Evolutionary conservation across 2,888 invertebrate species (phyloP).

Genomic region (Scaptomyza flava): DNA sequence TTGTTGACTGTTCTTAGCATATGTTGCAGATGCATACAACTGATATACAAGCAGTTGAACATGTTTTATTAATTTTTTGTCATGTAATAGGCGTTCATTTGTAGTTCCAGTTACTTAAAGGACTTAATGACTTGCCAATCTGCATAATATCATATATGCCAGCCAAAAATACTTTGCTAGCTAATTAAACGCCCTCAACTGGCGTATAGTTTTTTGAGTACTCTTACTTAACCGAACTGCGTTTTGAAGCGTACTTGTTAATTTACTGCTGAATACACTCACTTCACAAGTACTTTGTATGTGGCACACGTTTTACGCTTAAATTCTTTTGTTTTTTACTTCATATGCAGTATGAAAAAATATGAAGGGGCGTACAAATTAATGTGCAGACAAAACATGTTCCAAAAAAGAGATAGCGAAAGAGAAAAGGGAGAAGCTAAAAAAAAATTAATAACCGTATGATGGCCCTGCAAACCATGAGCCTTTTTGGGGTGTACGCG

Average conservation of each 20-base stretch:
- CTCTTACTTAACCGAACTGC: conserved; percentile 20
- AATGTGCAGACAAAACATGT: conserved; percentile 47
- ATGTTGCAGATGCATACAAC: conserved; percentile 27
- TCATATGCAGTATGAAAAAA: conserved; percentile 65
- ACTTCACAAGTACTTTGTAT: conserved; percentile 52
- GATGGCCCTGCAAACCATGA: conserved; percentile 14
- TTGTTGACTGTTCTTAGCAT: conserved; percentile 23
- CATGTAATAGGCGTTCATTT: not conserved
- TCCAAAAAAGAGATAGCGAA: conserved; percentile 8
- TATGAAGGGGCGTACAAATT: conserved; percentile 73
- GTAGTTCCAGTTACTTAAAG: not conserved
- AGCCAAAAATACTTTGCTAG: not conserved
- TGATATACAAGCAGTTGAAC: not conserved
- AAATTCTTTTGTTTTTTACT: conserved; percentile 59
- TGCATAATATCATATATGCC: not conserved
- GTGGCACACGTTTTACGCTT: conserved; percentile 71
- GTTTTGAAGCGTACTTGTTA: conserved; percentile 60
- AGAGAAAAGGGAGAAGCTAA: not conserved
- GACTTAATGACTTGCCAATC: not conserved
- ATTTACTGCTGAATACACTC: conserved; percentile 18
- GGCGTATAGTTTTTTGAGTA: conserved; percentile 3
- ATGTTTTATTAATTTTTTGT: not conserved
- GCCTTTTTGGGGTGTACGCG: conserved; percentile 44
- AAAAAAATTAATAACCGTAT: conserved; percentile 58
- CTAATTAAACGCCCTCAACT: conserved; percentile 28